Conservation (phyloP, 1,140 invertebrate species). For the Drusus annulatus region DNA sequence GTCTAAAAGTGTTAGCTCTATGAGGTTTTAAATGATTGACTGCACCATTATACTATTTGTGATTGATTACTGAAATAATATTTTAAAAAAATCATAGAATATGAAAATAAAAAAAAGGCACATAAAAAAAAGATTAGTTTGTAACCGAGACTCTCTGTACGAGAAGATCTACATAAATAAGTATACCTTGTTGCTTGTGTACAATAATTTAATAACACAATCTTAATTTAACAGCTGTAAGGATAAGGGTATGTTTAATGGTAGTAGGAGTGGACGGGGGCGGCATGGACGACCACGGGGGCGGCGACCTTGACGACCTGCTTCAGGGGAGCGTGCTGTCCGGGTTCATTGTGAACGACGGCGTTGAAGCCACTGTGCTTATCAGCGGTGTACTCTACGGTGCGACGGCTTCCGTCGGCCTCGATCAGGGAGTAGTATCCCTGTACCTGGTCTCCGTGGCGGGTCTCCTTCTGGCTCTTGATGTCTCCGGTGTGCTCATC, state of each 20-base stretch:
- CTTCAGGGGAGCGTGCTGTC: slow-evolving; percentile 65
- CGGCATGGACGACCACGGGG: slow-evolving; percentile 26
- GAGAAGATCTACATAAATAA: too few species aligned
- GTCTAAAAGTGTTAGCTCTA: too few species aligned
- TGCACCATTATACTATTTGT: too few species aligned
- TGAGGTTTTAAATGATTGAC: too few species aligned
- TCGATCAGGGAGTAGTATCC: slow-evolving; percentile 75
- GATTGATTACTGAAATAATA: too few species aligned
- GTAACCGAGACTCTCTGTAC: too few species aligned
- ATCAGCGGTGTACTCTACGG: slow-evolving; percentile 82
- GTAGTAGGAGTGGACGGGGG: slow-evolving; percentile 55
- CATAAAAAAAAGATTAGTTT: too few species aligned
- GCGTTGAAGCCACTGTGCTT: slow-evolving; percentile 81
- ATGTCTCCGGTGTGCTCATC: slow-evolving; percentile 74
- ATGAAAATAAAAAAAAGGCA: too few species aligned
- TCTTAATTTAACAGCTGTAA: too few species aligned
- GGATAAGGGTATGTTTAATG: slow-evolving; percentile 22
- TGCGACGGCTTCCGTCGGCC: slow-evolving; percentile 78
- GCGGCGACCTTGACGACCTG: slow-evolving; percentile 36
- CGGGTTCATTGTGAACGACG: slow-evolving; percentile 73
- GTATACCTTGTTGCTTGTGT: too few species aligned
- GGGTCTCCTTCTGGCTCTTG: slow-evolving; percentile 74
- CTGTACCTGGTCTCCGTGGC: slow-evolving; percentile 74
- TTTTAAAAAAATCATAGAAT: too few species aligned
- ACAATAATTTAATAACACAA: too few species aligned